A percentile compares a stretch with the other conserved stretches of the same genome.
These are phyloP conservation scores for Druceiella hillmani DNA, from an alignment of 2,888 invertebrate species.

Conservation along the genomic window DNA sequence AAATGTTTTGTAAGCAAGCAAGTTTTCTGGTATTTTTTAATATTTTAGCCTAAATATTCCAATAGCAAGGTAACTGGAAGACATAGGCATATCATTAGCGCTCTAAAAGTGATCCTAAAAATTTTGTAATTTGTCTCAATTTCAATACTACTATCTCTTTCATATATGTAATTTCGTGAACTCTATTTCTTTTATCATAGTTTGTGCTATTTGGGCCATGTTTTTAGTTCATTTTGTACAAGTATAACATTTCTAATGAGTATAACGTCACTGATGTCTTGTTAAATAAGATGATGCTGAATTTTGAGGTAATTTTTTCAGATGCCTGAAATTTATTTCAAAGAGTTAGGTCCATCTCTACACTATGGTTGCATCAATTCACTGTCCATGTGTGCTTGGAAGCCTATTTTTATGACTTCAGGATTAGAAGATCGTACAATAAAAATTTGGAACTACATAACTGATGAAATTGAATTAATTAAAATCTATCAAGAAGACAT, in stretches of 20 bases:
- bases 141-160: no score
- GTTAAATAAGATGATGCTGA: no score
- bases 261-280: constrained; percentile 10
- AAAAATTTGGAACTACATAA: constrained; percentile 89
- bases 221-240: neutral
- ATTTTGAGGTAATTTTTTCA: no score
- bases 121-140: no score
- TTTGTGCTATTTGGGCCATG: neutral
- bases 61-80: no score
- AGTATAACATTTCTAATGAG: neutral
- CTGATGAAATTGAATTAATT: constrained; percentile 68
- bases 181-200: no score
- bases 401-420: constrained; percentile 81
- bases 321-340: constrained; percentile 57
- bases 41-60: no score
- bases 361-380: constrained; percentile 80
- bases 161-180: no score
- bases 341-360: constrained; percentile 64
- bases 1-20: constrained; percentile 2
- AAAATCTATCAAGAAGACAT: constrained; percentile 83
- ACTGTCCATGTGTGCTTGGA: constrained; percentile 82
- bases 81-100: no score
- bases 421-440: constrained; percentile 78
- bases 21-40: neutral
- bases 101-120: no score